Evolutionary conservation across 2,888 invertebrate genomes (phyloP), one percentile per base, ranked within the genome.

Genomic region (Microplitis manilae): DNA sequence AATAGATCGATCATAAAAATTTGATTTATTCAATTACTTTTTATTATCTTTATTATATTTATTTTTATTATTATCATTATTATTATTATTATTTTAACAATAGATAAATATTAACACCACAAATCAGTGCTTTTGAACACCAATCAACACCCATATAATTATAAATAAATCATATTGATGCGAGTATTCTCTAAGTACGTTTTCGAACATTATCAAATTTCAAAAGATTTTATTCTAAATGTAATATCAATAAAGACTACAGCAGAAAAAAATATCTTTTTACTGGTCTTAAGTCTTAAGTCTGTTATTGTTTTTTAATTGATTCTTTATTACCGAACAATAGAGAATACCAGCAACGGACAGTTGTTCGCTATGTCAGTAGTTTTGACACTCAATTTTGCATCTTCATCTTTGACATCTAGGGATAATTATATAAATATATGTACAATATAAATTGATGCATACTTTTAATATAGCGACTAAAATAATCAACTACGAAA

Each of bases 311-410:
- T 39, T 61, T 61, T 68, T 13, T 7, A 62, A 62, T 1, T 13
- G 5, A 62, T 20, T 62, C 62, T 7, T 77, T 76, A 67, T 69
- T 83, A 81, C 79, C 76, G 79, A 79, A 81, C 79, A 79, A 83
- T 81, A 85, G 86, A 86, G 86, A 87, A 84, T 86, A 87, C 86
- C 79, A 81, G 84, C 86, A 86, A 81, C 83, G 87, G 87, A 87
- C 87, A 87, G 87, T 84, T 30, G 30, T 30, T 30, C 30, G 4
- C 30, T 30, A 30, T 30, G 30, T 4, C 30, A 30, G 30, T 30
- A 4, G 30, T 30, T 30, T 30, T 30, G 30, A 30, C 30, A 30
- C 30, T 30, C 0, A 30, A 4, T 30, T 30, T 30, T 30, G 30
- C 30, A 30, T 0, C 30, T 30, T 0, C 30, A 0, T 30, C 4